phyloP scores from a whole-genome alignment of 2,888 invertebrate genomes.

The Panopea generosa region DNA sequence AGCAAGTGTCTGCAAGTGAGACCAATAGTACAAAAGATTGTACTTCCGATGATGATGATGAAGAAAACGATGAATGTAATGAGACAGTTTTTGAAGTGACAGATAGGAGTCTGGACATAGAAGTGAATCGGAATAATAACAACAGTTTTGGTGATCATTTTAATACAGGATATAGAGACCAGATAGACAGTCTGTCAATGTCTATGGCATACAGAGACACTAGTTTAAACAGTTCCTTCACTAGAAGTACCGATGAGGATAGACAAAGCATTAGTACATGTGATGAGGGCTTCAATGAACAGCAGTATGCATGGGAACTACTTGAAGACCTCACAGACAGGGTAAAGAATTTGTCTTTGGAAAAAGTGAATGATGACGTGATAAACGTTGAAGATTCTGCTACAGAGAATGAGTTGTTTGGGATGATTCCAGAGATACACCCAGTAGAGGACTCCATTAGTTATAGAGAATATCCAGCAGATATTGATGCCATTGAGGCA shows the following conservation, averaged over 20 bases:
- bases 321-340: constrained; percentile 8
- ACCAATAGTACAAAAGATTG: too few relatives aligned
- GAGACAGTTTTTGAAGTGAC: too few relatives aligned
- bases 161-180: too few relatives aligned
- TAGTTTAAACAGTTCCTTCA: constrained; percentile 7
- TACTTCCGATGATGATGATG: too few relatives aligned
- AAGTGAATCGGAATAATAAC: too few relatives aligned
- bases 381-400: not conserved
- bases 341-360: not conserved
- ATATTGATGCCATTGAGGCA: not conserved
- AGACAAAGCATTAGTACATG: not conserved
- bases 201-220: too few relatives aligned
- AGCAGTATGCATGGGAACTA: constrained; percentile 29
- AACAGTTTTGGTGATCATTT: too few relatives aligned
- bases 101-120: too few relatives aligned
- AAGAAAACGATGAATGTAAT: too few relatives aligned
- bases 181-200: too few relatives aligned
- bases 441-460: not conserved
- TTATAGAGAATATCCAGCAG: not conserved
- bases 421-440: not conserved
- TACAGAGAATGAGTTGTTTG: not conserved
- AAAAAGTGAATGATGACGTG: not conserved
- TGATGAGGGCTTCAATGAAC: constrained; percentile 29
- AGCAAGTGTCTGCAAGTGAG: too few relatives aligned
- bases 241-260: constrained; percentile 9